phyloP scores from a whole-genome alignment of 2,888 invertebrate genomes.

The Gisinianus flammeolus region DNA sequence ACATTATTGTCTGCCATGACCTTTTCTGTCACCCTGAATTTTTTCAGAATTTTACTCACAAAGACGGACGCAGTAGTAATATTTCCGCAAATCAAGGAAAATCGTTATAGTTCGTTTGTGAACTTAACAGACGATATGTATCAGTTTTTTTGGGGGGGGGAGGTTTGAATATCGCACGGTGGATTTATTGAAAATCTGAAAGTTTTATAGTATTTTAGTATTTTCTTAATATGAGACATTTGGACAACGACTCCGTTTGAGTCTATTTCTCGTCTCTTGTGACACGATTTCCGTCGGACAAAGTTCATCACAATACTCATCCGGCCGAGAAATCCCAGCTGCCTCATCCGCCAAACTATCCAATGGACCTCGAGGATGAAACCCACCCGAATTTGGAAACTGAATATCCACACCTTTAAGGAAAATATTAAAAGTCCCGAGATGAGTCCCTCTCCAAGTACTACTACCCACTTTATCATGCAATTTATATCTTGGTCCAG shows the following conservation, averaged over 20 bases:
- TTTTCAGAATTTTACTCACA: no score
- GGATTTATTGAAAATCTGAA: no score
- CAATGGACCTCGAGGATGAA: constrained; percentile 41
- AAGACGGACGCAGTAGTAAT: no score
- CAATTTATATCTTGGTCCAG: constrained; percentile 51
- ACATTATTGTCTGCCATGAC: no score
- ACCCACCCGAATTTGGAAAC: constrained; percentile 48
- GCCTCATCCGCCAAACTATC: constrained; percentile 43
- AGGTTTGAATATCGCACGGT: no score
- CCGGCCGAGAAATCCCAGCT: constrained; percentile 40
- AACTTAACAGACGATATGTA: no score
- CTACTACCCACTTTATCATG: constrained; percentile 52
- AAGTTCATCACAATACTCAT: constrained; percentile 42
- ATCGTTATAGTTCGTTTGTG: no score
- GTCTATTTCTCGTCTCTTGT: not conserved
- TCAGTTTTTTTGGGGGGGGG: no score
- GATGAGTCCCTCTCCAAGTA: constrained; percentile 51
- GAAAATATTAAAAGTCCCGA: constrained; percentile 50
- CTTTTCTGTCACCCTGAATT: no score
- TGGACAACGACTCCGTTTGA: not conserved
- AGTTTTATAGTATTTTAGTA: no score
- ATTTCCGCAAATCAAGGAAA: no score
- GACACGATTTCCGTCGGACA: not conserved
- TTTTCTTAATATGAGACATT: not conserved
- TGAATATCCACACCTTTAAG: constrained; percentile 48